Evolutionary conservation across 2,113 vertebrate genomes (phyloP).

Genomic region (Passer domesticus): DNA sequence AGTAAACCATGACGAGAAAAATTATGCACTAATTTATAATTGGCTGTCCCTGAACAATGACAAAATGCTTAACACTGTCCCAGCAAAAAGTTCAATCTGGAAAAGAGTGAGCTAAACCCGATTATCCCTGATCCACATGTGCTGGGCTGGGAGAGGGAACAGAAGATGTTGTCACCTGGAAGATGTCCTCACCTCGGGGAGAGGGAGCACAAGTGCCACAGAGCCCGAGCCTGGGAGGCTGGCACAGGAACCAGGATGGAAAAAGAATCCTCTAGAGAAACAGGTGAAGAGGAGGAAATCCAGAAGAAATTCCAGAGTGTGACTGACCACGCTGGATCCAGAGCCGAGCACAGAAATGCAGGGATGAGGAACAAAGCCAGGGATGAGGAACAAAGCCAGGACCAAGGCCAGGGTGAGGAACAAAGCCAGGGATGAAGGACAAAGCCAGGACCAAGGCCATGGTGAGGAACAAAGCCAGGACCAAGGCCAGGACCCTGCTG

Average conservation of each 20-base stretch:
- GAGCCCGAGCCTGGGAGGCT: not conserved
- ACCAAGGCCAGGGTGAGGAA: too few species aligned
- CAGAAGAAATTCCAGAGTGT: not conserved
- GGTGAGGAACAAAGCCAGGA: too few species aligned
- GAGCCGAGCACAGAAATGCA: fast-evolving
- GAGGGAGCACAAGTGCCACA: not conserved
- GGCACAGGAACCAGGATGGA: not conserved
- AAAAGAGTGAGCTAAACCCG: not conserved
- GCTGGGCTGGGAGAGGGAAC: not conserved
- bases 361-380: too few species aligned
- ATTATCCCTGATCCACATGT: fast-evolving
- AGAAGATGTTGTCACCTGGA: not conserved
- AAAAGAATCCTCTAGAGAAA: not conserved
- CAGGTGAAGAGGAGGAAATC: not conserved
- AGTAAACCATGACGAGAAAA: not conserved
- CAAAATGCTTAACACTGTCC: not conserved
- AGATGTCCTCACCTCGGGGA: not conserved
- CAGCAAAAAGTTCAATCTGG: not conserved
- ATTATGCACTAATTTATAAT: not conserved
- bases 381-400: too few species aligned
- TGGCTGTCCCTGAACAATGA: not conserved
- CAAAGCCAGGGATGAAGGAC: not conserved
- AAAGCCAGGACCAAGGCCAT: not conserved
- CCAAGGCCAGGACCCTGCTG: not conserved
- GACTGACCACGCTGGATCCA: fast-evolving